These are phyloP conservation scores for Microplitis manilae DNA, from an alignment of 2,888 invertebrate genomes.

Conservation along the genomic window DNA sequence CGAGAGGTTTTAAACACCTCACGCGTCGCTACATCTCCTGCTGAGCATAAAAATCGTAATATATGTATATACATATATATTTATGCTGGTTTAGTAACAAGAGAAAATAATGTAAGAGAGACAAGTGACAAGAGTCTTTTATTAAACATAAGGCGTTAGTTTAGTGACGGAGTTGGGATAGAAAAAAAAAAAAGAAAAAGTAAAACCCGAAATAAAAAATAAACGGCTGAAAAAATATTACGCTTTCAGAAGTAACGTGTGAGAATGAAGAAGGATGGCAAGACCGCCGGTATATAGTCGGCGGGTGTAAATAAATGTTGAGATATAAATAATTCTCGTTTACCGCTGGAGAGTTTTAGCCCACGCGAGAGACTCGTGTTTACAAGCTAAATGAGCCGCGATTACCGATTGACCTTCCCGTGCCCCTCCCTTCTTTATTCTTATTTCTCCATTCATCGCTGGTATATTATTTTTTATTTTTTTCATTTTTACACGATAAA, in stretches of 20 bases:
- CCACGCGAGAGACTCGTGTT: conserved; percentile 17
- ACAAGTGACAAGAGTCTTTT: not conserved
- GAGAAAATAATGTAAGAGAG: conserved; percentile 6
- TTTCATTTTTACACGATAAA: conserved; percentile 4
- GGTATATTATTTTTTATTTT: not conserved
- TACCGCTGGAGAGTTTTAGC: conserved; percentile 2
- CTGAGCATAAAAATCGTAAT: conserved; percentile 22
- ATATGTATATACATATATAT: not conserved
- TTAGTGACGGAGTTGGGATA: conserved; percentile 13
- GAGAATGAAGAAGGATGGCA: conserved; percentile 24
- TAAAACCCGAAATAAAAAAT: not conserved
- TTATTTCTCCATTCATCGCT: not conserved
- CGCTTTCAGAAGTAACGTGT: conserved; percentile 33
- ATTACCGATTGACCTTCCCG: conserved; percentile 14
- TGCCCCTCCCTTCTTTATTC: not conserved
- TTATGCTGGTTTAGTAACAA: not conserved
- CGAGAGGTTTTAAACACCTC: conserved; percentile 37
- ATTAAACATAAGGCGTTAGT: conserved; percentile 20
- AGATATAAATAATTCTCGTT: conserved; percentile 33
- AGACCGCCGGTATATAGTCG: not conserved
- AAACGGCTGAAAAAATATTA: conserved; percentile 22
- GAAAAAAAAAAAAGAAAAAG: conserved; percentile 20
- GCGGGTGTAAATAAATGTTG: conserved; percentile 18
- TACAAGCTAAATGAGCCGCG: conserved; percentile 17
- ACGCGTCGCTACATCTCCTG: conserved; percentile 51